These are phyloP conservation scores for Rotaria macrura DNA, from an alignment of 2,888 invertebrate genomes.

Conservation along the genomic window DNA sequence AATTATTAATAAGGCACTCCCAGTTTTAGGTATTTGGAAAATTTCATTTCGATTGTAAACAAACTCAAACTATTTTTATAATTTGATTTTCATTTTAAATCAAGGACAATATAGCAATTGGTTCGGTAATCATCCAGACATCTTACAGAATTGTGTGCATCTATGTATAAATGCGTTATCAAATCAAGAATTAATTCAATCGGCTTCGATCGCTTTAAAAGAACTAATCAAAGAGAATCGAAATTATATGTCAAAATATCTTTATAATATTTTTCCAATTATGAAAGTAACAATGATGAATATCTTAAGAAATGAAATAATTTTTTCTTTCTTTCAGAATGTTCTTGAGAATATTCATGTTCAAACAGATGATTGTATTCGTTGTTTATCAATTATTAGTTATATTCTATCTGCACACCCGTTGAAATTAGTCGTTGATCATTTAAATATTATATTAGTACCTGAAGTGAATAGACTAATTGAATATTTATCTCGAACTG, in stretches of 20 bases:
- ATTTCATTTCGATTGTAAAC: background rate
- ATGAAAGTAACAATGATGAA: background rate
- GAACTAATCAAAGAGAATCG: conserved; percentile 74
- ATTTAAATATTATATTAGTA: background rate
- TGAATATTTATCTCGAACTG: background rate
- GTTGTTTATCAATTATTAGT: background rate
- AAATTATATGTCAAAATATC: conserved; percentile 55
- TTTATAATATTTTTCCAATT: background rate
- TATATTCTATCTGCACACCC: background rate
- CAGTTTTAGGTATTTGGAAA: conserved; percentile 16
- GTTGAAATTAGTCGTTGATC: background rate
- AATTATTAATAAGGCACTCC: conserved; percentile 25
- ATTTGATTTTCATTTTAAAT: background rate
- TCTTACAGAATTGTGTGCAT: conserved; percentile 61
- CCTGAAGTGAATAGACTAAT: background rate
- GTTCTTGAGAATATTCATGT: background rate
- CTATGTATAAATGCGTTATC: conserved; percentile 60
- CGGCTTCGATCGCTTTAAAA: conserved; percentile 72
- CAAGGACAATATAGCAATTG: conserved; percentile 74
- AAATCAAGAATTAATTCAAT: conserved; percentile 61
- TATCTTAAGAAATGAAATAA: background rate
- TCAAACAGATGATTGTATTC: background rate
- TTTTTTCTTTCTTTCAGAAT: background rate
- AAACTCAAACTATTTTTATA: background rate
- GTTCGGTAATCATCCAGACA: conserved; percentile 64